Evolutionary conservation across 1,140 invertebrate species (phyloP), one percentile per base, ranked within the genome.

Genomic region (Trichonephila clavata): DNA sequence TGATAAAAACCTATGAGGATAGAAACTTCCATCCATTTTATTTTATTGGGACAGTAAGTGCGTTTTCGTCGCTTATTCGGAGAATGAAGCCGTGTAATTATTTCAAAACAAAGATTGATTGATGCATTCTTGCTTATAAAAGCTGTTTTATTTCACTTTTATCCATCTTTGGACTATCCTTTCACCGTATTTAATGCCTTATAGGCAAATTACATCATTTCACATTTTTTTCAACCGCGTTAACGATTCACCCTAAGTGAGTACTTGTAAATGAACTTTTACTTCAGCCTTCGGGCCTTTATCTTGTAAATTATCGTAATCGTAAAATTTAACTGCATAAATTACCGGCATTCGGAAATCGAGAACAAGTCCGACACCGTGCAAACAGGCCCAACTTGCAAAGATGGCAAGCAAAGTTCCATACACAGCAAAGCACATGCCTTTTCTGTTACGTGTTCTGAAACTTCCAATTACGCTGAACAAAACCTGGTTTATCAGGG

Each of bases 401-500:
- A 77, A 18, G 24, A 39, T 39, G 71, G 27, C 27, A 39, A 16
- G 32, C 71, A 39, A 16, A 77, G 32, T 24, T 77, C 16, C 32
- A 18, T 77, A 24, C 71, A 39, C 71, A 77, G 18, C 27, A 39
- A 39, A 77, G 39, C 71, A 32, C 71, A 77, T 77, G 27, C 71
- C 27, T 77, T 50, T 77, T 77, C 14, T 77, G 71, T 77, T 18
- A 77, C 32, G 32, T 39, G 32, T 77, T 77, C 81, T 57, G 57
- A 59, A 84, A 86, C 59, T 86, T 60, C 59, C 57, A 86, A 86
- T 61, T 86, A 86, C 59, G 18, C 20, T 57, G 43, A 68, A 68
- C 32, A 88, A 71, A 88, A 88, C 86, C 59, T 88, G 61, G 21
- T 68, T 88, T 68, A 88, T 91, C 89, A 88, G 32, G 60, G 71